Percentiles rank a stretch among this genome's conserved stretches.
phyloP scores from a whole-genome alignment of 2,113 vertebrate genomes.

The Boulengeromyrus knoepffleri region DNA sequence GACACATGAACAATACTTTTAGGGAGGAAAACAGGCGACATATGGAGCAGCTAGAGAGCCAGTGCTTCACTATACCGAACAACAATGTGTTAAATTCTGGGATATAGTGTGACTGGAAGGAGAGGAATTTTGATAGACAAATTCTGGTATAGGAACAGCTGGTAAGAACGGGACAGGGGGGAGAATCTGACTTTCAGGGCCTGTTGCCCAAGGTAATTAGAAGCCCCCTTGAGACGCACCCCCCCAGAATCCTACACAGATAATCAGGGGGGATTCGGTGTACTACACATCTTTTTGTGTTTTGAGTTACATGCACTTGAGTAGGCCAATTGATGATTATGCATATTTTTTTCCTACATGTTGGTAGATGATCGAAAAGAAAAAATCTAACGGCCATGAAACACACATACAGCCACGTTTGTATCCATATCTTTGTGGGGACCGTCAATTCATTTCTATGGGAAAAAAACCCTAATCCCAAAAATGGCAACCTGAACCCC shows the following conservation, averaged over 20 bases:
- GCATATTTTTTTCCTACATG: neutral
- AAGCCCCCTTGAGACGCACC: neutral
- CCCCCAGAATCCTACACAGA: neutral
- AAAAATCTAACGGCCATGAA: neutral
- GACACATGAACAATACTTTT: neutral
- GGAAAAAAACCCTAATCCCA: neutral
- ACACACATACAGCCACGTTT: neutral
- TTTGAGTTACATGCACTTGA: neutral
- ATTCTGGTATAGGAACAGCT: neutral
- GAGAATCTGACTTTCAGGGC: slow-evolving; percentile 14
- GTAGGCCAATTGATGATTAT: neutral
- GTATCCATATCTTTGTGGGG: neutral
- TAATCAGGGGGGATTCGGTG: neutral
- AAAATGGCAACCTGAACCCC: neutral
- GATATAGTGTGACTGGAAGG: slow-evolving; percentile 44
- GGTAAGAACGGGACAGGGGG: neutral
- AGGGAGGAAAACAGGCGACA: slow-evolving; percentile 51
- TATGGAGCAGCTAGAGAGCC: slow-evolving; percentile 35
- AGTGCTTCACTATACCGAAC: slow-evolving; percentile 58
- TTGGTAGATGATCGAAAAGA: neutral
- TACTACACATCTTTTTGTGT: neutral
- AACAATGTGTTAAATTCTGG: slow-evolving; percentile 59
- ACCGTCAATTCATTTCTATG: neutral
- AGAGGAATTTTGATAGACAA: neutral
- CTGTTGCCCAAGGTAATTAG: neutral